These are phyloP conservation scores for Rhogogaster chlorosoma DNA, from an alignment of 2,888 invertebrate species.

Conservation along the genomic window DNA sequence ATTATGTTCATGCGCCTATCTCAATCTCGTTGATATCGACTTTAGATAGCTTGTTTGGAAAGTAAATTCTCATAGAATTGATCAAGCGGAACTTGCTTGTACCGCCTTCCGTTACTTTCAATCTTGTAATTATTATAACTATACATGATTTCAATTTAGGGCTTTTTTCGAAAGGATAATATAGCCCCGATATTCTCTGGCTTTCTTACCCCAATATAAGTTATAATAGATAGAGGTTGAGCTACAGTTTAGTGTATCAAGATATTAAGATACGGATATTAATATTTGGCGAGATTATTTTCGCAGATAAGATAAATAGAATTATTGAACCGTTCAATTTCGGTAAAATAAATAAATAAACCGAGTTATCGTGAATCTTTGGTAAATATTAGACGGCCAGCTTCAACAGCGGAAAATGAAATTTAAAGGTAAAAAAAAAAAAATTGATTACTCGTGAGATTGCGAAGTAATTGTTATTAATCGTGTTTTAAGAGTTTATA, in stretches of 20 bases:
- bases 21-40: neutral
- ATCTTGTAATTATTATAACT: neutral
- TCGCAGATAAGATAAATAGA: neutral
- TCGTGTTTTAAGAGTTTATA: neutral
- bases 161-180: neutral
- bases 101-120: slow-evolving; percentile 23
- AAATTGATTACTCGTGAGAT: neutral
- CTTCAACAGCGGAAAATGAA: neutral
- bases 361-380: neutral
- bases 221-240: neutral
- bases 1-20: neutral
- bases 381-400: neutral
- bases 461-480: neutral
- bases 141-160: neutral
- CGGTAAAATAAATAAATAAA: neutral
- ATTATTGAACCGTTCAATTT: neutral
- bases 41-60: slow-evolving; percentile 22
- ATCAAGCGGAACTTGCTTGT: slow-evolving; percentile 13
- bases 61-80: slow-evolving; percentile 18
- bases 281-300: neutral
- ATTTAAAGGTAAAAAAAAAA: neutral
- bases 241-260: neutral
- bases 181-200: neutral
- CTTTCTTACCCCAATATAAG: neutral
- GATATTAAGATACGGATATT: neutral